Evolutionary conservation across 2,888 invertebrate species (phyloP).

Genomic region (Entomobrya proxima): DNA sequence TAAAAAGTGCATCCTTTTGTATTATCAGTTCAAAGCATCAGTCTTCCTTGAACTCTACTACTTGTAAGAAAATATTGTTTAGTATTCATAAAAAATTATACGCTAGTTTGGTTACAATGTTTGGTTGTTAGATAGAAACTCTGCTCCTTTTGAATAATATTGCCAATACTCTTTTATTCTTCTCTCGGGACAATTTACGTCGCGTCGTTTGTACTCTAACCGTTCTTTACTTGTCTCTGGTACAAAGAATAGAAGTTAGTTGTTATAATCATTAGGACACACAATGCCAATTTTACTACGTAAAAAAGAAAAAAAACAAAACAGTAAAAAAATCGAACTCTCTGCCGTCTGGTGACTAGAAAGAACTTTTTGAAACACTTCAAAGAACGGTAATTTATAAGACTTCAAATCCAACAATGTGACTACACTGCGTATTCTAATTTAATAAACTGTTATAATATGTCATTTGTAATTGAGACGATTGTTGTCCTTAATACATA

Average conservation of each 20-base stretch:
- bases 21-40: slow-evolving; percentile 46
- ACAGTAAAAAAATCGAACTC: slow-evolving; percentile 56
- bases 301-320: slow-evolving; percentile 6
- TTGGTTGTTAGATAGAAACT: slow-evolving; percentile 44
- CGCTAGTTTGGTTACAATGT: slow-evolving; percentile 46
- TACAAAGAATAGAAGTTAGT: slow-evolving; percentile 56
- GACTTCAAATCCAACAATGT: slow-evolving; percentile 62
- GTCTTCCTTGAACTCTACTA: slow-evolving; percentile 52
- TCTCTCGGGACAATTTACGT: slow-evolving; percentile 58
- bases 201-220: slow-evolving; percentile 45
- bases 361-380: slow-evolving; percentile 60
- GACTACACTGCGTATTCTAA: slow-evolving; percentile 61
- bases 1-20: slow-evolving; percentile 7
- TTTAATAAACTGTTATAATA: slow-evolving; percentile 39
- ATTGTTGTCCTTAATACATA: slow-evolving; percentile 58
- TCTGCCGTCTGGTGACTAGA: slow-evolving; percentile 65
- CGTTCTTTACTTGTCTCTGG: slow-evolving; percentile 63
- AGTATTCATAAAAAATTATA: slow-evolving; percentile 24
- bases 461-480: slow-evolving; percentile 57
- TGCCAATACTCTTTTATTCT: slow-evolving; percentile 64
- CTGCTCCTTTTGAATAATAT: slow-evolving; percentile 49
- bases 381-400: slow-evolving; percentile 61
- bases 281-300: slow-evolving; percentile 46
- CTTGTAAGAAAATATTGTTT: neutral
- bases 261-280: slow-evolving; percentile 26